These are phyloP conservation scores for Lagopus leucura DNA, from an alignment of 2,113 vertebrate genomes.

Conservation along the genomic window DNA sequence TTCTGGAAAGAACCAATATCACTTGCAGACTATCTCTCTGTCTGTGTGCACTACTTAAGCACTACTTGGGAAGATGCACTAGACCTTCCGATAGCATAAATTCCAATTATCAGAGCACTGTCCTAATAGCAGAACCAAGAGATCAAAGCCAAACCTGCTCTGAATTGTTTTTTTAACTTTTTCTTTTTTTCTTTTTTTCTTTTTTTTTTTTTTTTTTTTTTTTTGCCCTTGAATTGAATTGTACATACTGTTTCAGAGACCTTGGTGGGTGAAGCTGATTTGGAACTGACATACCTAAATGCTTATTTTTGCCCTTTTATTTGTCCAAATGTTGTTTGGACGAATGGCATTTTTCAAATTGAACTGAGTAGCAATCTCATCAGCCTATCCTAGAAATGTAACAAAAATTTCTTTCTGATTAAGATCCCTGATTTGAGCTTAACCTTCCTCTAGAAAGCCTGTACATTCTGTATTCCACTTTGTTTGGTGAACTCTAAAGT, in stretches of 20 bases:
- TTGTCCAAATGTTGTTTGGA: too few species aligned
- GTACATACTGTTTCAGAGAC: not conserved
- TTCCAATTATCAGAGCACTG: not conserved
- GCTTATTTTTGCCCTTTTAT: not conserved
- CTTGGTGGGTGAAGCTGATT: not conserved
- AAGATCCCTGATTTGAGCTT: not conserved
- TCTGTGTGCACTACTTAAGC: not conserved
- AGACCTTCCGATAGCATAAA: not conserved
- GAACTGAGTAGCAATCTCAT: not conserved
- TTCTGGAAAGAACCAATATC: not conserved
- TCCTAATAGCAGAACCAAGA: not conserved
- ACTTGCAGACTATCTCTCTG: not conserved
- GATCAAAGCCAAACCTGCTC: not conserved
- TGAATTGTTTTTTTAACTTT: not conserved
- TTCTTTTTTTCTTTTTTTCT: fast-evolving
- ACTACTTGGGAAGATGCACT: not conserved
- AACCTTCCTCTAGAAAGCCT: not conserved
- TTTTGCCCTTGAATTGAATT: not conserved
- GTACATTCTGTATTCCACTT: not conserved
- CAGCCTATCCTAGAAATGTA: not conserved
- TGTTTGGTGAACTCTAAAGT: not conserved
- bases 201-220: too few species aligned
- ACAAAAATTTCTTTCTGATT: not conserved
- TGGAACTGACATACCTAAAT: not conserved
- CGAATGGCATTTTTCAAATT: not conserved